Evolutionary conservation across 2,113 vertebrate species (phyloP).

Genomic region (Zosterops lateralis): DNA sequence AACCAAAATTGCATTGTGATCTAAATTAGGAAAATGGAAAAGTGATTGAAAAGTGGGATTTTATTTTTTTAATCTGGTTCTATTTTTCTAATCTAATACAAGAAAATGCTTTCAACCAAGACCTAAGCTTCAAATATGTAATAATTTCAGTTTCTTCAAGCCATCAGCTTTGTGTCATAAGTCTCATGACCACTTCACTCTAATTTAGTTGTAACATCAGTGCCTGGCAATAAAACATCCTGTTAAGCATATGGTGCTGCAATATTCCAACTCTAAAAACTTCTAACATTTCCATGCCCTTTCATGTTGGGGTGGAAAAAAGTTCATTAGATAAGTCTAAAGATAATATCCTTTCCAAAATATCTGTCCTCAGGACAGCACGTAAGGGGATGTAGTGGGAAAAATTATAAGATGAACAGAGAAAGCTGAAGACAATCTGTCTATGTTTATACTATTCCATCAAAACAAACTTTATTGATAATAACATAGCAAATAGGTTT

Average conservation of each 20-base stretch:
- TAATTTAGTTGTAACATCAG: neutral
- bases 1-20: neutral
- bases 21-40: neutral
- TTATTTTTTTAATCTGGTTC: neutral
- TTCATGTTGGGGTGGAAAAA: neutral
- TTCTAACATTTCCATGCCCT: neutral
- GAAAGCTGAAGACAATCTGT: neutral
- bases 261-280: neutral
- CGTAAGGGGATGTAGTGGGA: neutral
- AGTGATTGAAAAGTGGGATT: neutral
- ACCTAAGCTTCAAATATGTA: neutral
- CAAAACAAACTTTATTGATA: neutral
- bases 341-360: neutral
- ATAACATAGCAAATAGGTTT: neutral
- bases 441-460: neutral
- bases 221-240: neutral
- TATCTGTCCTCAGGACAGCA: neutral
- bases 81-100: neutral
- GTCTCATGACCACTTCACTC: neutral
- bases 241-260: neutral
- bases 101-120: neutral
- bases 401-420: neutral
- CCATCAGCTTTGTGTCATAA: neutral
- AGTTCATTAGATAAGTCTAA: neutral
- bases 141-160: neutral